Evolutionary conservation across 2,888 invertebrate species (phyloP), one percentile per base, ranked within the genome.

Genomic region (Pemphredon lugubris): DNA sequence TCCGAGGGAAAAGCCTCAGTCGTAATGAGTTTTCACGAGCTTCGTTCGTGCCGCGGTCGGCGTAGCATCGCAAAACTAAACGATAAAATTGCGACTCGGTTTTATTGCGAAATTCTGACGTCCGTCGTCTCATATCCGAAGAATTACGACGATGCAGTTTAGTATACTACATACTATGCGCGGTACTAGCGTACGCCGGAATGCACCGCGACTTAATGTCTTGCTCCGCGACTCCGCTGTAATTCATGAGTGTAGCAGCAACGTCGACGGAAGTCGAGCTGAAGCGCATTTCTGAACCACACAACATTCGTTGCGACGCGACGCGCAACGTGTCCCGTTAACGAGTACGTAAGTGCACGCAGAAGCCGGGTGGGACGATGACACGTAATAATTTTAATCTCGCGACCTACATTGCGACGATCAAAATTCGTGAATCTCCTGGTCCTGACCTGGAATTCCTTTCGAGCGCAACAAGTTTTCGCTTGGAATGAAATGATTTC

Each of bases 211-310:
- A 39, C 44, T 72, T 72, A 61, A 64, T 73, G 66, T 58, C 54
- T 44, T 26, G n/a, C n/a, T 32, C 30, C 30, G 32, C 50, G 44
- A 42, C 50, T 32, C n/a, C 44, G 44, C 23, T 48, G 61, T 61
- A 65, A 71, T 63, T 77, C 57, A 65, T 26, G 57, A 47, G 55
- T 39, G 47, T 44, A 45, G 20, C 48, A 42, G 14, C 50, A 50
- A 45, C 67, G 57, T 50, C 58, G 67, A 75, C 77, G 77, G 79
- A 80, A 79, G 79, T 79, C 73, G 70, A 45, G 59, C 68, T 59
- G 59, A 53, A 26, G 48, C 69, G 65, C 75, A 73, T 77, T 77
- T 73, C 65, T 51, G 30, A 40, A 61, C n/a, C 60, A 45, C 64
- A 66, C 66, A 50, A 55, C 68, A 53, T 50, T 59, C 59, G 40